Base-by-base conservation (phyloP, 2,797 vertebrate species). In the Podarcis siculus region DNA sequence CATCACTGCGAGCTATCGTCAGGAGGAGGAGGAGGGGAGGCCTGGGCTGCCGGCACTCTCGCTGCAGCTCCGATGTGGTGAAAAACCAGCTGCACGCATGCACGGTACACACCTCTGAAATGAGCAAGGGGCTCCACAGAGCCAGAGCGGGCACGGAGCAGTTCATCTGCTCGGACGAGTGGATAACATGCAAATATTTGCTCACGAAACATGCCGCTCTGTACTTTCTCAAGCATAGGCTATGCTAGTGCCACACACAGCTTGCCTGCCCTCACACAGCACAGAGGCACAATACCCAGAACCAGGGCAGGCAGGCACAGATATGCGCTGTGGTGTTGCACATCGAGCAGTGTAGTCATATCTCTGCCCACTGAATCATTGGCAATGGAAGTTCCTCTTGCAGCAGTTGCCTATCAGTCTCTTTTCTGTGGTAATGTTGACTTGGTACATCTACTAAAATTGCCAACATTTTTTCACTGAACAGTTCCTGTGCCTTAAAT, bases 141-240 rank as follows among this genome's bases (percentile, higher is more conserved):
- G 49, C 49, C 49, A 55, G 49, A 55, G 49, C 3, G 13, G 49
- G 49, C 49, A 55, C 1, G 3, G 49, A 15, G 13, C 13, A 0
- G 49, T 93, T 96, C 89, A 79, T 94, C 92, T 85, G 95, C 94
- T 96, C 12, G 55, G 92, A 91, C 3, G 35, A 93, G 88, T 95
- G 92, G 95, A 94, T 95, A 95, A 94, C 79, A 92, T 91, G 96
- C 95, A 96, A 96, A 95, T 96, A 97, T 97, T 97, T 96, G 95
- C 92, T 90, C 94, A 71, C 49, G 5, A 93, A 91, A 91, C 91
- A 79, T 55, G 86, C 79, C 69, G 90, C 89, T 93, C 84, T 95
- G 76, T 86, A 91, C 88, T 6, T 87, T 93, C 83, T 94, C 94
- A 78, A 81, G 94, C 94, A 94, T 91, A 90, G 94, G 92, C 27